A percentile compares a stretch with the other conserved stretches of the same genome.
These are phyloP conservation scores for Pangasius larnaudii DNA, from an alignment of 2,797 vertebrate genomes.

Conservation along the genomic window DNA sequence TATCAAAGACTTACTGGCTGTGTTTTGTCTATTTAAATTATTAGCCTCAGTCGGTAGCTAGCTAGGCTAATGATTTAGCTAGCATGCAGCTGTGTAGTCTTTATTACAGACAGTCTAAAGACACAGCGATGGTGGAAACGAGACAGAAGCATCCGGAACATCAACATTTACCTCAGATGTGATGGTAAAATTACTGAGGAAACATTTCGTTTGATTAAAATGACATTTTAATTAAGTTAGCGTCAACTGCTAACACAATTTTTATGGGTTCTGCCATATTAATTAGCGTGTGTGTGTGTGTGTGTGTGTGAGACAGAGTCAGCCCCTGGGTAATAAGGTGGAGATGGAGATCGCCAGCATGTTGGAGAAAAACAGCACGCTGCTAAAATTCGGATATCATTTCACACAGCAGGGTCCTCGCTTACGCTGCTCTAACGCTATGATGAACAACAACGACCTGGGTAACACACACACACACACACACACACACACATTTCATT, in stretches of 20 bases:
- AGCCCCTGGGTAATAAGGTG: conserved; percentile 95
- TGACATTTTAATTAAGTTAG: not conserved
- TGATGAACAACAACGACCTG: conserved; percentile 98
- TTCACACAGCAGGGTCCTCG: conserved; percentile 98
- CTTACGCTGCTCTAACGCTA: conserved; percentile 92
- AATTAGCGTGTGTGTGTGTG: not conserved
- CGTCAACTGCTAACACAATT: not conserved
- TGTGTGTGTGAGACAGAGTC: conserved; percentile 80
- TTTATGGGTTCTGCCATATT: not conserved
- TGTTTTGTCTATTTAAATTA: not conserved
- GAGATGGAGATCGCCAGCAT: conserved; percentile 99
- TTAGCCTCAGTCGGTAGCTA: not conserved
- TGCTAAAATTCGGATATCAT: conserved; percentile 96
- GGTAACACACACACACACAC: conserved; percentile 72
- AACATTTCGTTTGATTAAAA: not conserved
- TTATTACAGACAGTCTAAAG: not conserved
- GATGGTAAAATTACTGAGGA: not conserved
- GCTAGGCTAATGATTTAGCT: not conserved
- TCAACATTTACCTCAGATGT: not conserved
- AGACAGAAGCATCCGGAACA: not conserved
- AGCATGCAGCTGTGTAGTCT: not conserved
- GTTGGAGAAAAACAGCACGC: conserved; percentile 91
- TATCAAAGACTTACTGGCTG: not conserved
- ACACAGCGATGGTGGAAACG: not conserved
- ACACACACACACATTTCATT: not conserved